These are phyloP conservation scores for Baronia brevicornis DNA, from an alignment of 2,888 invertebrate species.

Conservation along the genomic window DNA sequence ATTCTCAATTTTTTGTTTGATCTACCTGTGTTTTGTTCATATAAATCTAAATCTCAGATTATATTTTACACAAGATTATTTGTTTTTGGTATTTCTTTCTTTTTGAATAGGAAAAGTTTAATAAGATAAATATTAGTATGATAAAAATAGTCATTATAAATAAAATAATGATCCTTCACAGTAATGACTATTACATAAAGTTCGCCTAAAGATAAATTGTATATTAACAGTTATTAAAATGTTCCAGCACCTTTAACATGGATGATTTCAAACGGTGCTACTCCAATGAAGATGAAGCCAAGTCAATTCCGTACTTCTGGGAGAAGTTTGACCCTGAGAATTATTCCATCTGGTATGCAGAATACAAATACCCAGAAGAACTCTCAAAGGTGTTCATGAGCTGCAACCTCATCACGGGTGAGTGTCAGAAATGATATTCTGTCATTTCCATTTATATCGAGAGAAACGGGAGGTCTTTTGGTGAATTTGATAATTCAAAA, in stretches of 20 bases:
- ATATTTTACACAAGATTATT: too few species aligned
- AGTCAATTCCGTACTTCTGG: slow-evolving; percentile 98
- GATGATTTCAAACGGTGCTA: slow-evolving; percentile 98
- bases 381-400: slow-evolving; percentile 97
- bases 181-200: too few species aligned
- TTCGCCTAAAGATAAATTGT: slow-evolving; percentile 6
- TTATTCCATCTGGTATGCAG: slow-evolving; percentile 97
- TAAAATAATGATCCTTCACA: too few species aligned
- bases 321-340: slow-evolving; percentile 96
- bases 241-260: slow-evolving; percentile 88
- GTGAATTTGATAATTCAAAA: too few species aligned
- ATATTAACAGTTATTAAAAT: neutral
- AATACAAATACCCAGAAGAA: slow-evolving; percentile 97
- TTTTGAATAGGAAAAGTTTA: too few species aligned
- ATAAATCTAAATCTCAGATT: too few species aligned
- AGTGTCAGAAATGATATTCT: slow-evolving; percentile 18
- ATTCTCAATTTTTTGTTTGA: too few species aligned
- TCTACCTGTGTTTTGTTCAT: too few species aligned
- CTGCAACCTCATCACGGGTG: slow-evolving; percentile 96
- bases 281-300: slow-evolving; percentile 95
- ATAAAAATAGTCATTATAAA: neutral
- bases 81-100: too few species aligned
- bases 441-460: neutral
- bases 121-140: neutral
- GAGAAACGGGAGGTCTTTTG: too few species aligned